Evolutionary conservation across 2,888 invertebrate species (phyloP).

Genomic region (Cheilosia pagana): DNA sequence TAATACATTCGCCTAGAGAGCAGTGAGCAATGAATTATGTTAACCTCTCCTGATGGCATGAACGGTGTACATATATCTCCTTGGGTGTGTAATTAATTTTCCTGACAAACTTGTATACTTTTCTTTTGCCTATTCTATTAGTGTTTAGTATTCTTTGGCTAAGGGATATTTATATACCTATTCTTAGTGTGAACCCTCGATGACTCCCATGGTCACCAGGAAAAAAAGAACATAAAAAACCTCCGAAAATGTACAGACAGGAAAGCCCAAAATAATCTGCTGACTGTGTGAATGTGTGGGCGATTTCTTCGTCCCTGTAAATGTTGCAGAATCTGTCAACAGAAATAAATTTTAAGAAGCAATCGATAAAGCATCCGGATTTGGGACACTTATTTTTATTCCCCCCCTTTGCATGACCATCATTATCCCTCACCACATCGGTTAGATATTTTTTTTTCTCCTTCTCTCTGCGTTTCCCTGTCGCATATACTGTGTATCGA

Average conservation of each 20-base stretch:
- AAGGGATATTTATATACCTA: constrained; percentile 17
- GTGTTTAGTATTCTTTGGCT: constrained; percentile 3
- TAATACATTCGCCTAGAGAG: constrained; percentile 37
- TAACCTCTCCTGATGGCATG: constrained; percentile 46
- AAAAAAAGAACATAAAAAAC: constrained; percentile 44
- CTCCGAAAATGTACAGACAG: constrained; percentile 24
- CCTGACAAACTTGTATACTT: constrained; percentile 29
- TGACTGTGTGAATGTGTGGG: constrained; percentile 52
- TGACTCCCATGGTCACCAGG: constrained; percentile 8
- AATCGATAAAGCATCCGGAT: constrained; percentile 66
- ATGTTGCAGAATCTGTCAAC: constrained; percentile 55
- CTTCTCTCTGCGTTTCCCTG: constrained; percentile 8
- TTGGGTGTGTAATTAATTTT: constrained; percentile 52
- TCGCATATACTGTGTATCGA: constrained; percentile 2
- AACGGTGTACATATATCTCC: constrained; percentile 31
- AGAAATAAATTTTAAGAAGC: constrained; percentile 51
- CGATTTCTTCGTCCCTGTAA: constrained; percentile 53
- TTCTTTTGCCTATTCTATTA: constrained; percentile 3
- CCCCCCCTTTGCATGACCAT: constrained; percentile 43
- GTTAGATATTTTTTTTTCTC: constrained; percentile 23
- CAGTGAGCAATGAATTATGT: constrained; percentile 56
- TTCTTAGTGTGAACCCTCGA: constrained; percentile 6
- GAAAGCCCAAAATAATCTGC: constrained; percentile 30
- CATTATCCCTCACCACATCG: constrained; percentile 50
- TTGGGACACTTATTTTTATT: constrained; percentile 49